Conservation (phyloP, 2,113 vertebrate species). For the Boleophthalmus pectinirostris region DNA sequence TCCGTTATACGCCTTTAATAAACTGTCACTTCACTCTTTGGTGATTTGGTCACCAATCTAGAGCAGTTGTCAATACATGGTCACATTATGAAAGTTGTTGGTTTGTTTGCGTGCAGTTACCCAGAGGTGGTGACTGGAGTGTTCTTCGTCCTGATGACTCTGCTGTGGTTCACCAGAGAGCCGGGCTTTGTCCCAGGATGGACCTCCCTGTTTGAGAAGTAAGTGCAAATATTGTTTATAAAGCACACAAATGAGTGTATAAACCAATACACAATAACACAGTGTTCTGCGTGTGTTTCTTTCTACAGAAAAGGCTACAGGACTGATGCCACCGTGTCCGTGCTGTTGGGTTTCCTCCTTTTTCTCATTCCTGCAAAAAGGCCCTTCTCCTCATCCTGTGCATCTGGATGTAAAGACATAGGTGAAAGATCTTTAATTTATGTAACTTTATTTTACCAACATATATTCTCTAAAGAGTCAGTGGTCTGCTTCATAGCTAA, state of each 20-base stretch:
- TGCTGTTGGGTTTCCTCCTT: constrained; percentile 95
- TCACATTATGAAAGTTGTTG: constrained; percentile 6
- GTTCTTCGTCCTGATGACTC: constrained; percentile 95
- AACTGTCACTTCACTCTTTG: not conserved
- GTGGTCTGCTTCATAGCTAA: too few relatives aligned
- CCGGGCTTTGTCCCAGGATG: constrained; percentile 97
- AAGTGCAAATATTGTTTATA: constrained; percentile 15
- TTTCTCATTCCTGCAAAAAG: constrained; percentile 94
- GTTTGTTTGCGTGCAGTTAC: constrained; percentile 77
- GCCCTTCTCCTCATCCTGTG: constrained; percentile 80
- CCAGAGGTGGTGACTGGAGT: constrained; percentile 95
- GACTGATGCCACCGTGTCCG: constrained; percentile 94
- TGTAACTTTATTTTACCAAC: not conserved
- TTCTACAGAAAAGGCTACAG: constrained; percentile 90
- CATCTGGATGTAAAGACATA: constrained; percentile 70
- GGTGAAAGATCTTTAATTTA: constrained; percentile 73
- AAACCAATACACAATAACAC: not conserved
- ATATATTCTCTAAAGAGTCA: not conserved
- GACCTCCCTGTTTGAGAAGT: constrained; percentile 97
- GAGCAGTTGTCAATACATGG: constrained; percentile 1
- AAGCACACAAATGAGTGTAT: not conserved
- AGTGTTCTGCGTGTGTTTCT: not conserved
- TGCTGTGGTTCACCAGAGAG: constrained; percentile 97
- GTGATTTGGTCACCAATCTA: not conserved
- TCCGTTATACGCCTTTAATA: not conserved